Evolutionary conservation across 1,140 invertebrate genomes (phyloP), one percentile per base, ranked within the genome.

Genomic region (Drosophila pallidifrons): DNA sequence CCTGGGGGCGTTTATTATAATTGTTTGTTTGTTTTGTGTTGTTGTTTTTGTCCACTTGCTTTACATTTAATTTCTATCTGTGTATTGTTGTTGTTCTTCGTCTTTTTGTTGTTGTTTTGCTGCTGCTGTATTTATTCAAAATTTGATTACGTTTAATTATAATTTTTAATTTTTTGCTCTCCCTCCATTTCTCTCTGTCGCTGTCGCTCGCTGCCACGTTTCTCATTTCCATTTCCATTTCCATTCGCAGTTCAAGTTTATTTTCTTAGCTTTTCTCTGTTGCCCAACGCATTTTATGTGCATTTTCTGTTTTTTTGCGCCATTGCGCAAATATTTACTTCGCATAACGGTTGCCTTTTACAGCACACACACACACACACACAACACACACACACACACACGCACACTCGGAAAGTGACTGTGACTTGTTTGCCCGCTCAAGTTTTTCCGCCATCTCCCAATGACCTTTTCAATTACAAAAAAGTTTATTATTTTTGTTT

Each of bases 111-210:
- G 55, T 41, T 54, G 52, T 35, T 45, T 35, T 77, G 55, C 41
- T 54, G 52, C 43, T 45, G 47, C 41, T 58, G 75, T 88, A 88
- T 88, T 88, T 80, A 75, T 80, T 82, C 55, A 72, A 79, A 87
- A 82, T 82, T 80, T 77, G 77, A 88, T 82, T 79, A 68, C 73
- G 59, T 75, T 82, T 82, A 82, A 87, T 88, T 87, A 86, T 87
- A 88, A 82, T 77, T 82, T 77, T 61, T 64, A 64, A 79, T 73
- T 75, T 35, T 74, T 41, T 64, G 52, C 35, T 30, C 10, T 28
- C 35, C n/a, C 52, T 49, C 41, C 25, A 45, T 57, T 32, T 58
- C 54, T 58, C 47, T 58, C 16, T 20, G 28, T 61, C 54, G 43
- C 11, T 20, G 11, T 41, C 2, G n/a, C 30, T 47, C 32, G 43